phyloP scores from a whole-genome alignment of 2,113 vertebrate genomes.

The Genyomyrus donnyi region DNA sequence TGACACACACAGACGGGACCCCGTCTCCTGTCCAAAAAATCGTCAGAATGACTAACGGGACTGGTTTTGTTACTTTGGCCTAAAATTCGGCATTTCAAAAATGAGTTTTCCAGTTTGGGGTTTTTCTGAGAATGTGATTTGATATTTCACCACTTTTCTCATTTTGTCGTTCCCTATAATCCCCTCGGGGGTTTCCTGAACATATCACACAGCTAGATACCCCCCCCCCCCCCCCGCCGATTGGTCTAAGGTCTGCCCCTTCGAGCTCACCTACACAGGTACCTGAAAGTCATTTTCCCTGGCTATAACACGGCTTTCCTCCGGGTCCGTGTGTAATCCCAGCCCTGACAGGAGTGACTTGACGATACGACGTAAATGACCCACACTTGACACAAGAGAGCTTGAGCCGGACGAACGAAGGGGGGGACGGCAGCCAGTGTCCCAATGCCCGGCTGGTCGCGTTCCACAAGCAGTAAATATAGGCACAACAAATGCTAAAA shows the following conservation, averaged over 20 bases:
- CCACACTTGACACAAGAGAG: neutral
- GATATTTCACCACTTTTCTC: neutral
- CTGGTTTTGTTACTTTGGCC: neutral
- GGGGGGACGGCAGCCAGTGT: neutral
- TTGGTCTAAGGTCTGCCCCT: neutral
- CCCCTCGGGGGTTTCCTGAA: neutral
- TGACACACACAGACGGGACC: neutral
- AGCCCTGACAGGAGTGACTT: neutral
- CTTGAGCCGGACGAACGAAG: neutral
- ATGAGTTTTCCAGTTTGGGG: neutral
- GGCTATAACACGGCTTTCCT: neutral
- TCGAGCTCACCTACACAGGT: neutral
- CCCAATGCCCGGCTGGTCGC: neutral
- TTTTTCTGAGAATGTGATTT: neutral
- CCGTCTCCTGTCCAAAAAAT: neutral
- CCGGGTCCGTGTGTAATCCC: neutral
- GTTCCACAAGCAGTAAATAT: neutral
- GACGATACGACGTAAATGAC: neutral
- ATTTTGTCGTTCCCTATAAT: neutral
- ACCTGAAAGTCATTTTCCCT: neutral
- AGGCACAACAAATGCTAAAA: neutral
- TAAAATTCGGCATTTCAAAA: neutral
- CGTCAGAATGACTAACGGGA: neutral
- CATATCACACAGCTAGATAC: neutral
- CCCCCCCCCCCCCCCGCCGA: neutral